Evolutionary conservation across 2,797 vertebrate species (phyloP), one percentile per base, ranked within the genome.

Genomic region (Cossypha caffra): DNA sequence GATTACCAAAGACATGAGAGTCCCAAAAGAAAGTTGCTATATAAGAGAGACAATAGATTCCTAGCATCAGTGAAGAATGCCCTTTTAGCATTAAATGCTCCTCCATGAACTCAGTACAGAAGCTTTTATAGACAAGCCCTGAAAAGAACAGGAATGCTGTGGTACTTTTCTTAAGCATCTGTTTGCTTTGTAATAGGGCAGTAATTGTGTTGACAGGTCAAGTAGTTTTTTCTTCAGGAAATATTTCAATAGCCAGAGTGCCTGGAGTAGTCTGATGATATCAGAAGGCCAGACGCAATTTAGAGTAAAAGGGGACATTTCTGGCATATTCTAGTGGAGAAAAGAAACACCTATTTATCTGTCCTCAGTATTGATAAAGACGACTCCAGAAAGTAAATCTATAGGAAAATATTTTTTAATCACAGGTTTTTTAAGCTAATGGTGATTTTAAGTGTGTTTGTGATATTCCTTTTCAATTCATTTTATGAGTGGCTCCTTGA

Each of bases 141-240:
- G 18, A 85, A 55, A 12, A 73, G 69, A 33, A 12, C 9, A 35
- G 0, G 1, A 86, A 61, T 1, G 1, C 19, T 74, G 11, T 43
- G 7, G 12, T 48, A 31, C 31, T 82, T 90, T 91, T 90, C 76
- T 40, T 51, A 16, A 87, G 25, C 55, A 79, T 73, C 45, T 89
- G 28, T 78, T 91, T 82, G 57, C 37, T 14, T 79, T 85, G 12
- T 62, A 76, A 62, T 72, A 77, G 51, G 51, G 31, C 43, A 85
- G 29, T 81, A 86, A 59, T 64, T 86, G 33, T 69, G 16, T 80
- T 96, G 57, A 58, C 57, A 90, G 63, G 45, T 91, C 61, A 86
- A 82, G 67, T 80, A 83, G 63, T 59, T 71, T 88, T 88, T 77
- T 92, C 64, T 82, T 71, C 57, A 74, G 89, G 72, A 96, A 86